These are phyloP conservation scores for Kobus ellipsiprymnus DNA, from an alignment of 2,113 vertebrate species.

Conservation along the genomic window DNA sequence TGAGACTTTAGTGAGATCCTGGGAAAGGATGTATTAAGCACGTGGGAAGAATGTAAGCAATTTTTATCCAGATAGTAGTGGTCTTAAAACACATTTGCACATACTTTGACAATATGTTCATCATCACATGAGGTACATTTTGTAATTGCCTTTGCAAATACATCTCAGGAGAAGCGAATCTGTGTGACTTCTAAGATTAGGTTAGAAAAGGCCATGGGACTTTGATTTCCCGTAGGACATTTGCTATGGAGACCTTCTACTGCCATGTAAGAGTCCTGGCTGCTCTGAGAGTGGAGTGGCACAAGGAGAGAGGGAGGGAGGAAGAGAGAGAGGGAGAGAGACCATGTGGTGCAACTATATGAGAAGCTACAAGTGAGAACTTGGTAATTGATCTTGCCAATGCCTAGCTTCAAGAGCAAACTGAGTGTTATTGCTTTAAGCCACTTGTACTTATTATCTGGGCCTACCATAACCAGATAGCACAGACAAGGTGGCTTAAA, in stretches of 20 bases:
- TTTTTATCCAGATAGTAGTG: not conserved
- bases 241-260: not conserved
- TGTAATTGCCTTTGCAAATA: not conserved
- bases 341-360: not conserved
- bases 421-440: not conserved
- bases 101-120: not conserved
- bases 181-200: not conserved
- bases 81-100: not conserved
- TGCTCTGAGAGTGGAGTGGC: not conserved
- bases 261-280: not conserved
- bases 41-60: not conserved
- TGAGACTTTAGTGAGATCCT: not conserved
- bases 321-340: too few relatives aligned
- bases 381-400: not conserved
- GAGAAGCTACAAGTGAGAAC: not conserved
- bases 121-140: not conserved
- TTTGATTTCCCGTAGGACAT: not conserved
- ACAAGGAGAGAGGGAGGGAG: not conserved
- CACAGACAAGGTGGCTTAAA: not conserved
- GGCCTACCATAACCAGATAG: not conserved
- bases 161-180: not conserved
- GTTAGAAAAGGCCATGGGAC: not conserved
- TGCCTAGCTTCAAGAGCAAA: not conserved
- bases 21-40: not conserved
- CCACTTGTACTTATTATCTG: not conserved